Conservation (phyloP, 1,140 invertebrate genomes). For the Drosophila arizonae region DNA sequence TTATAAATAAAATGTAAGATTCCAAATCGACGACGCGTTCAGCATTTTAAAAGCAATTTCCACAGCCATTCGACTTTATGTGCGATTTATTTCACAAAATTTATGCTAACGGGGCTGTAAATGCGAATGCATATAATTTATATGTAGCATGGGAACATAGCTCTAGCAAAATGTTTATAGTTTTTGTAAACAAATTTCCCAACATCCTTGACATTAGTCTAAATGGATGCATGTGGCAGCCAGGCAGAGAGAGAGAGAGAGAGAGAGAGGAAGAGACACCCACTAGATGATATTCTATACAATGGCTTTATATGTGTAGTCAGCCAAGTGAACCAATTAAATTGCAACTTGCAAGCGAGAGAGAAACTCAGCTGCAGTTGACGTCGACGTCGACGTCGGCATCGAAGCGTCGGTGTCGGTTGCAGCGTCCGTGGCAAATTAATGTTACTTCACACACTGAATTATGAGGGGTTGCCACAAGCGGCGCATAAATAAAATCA, state of each 20-base stretch:
- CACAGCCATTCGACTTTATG: slow-evolving; percentile 43
- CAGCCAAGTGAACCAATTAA: slow-evolving; percentile 68
- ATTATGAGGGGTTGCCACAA: slow-evolving; percentile 73
- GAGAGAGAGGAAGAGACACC: neutral
- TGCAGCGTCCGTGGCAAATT: slow-evolving; percentile 48
- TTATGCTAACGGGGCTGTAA: slow-evolving; percentile 43
- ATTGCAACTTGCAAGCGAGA: slow-evolving; percentile 49
- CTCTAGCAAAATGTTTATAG: slow-evolving; percentile 6
- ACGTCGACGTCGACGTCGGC: neutral
- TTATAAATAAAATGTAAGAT: slow-evolving; percentile 38
- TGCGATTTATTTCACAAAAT: slow-evolving; percentile 26
- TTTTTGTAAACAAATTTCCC: neutral
- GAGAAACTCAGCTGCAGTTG: slow-evolving; percentile 2
- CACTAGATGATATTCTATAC: neutral
- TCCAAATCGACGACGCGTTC: slow-evolving; percentile 22
- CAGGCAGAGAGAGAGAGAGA: neutral
- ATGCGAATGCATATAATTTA: neutral
- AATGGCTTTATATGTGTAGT: neutral
- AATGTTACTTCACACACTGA: slow-evolving; percentile 67
- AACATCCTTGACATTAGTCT: slow-evolving; percentile 29
- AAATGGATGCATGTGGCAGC: neutral
- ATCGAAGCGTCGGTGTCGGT: slow-evolving; percentile 2
- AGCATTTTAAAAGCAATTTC: slow-evolving; percentile 50
- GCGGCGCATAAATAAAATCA: slow-evolving; percentile 79
- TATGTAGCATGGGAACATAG: neutral